A percentile compares a stretch with the other conserved stretches of the same genome.
phyloP scores from a whole-genome alignment of 64 coral and sea anemone species.

The Montipora sp. region DNA sequence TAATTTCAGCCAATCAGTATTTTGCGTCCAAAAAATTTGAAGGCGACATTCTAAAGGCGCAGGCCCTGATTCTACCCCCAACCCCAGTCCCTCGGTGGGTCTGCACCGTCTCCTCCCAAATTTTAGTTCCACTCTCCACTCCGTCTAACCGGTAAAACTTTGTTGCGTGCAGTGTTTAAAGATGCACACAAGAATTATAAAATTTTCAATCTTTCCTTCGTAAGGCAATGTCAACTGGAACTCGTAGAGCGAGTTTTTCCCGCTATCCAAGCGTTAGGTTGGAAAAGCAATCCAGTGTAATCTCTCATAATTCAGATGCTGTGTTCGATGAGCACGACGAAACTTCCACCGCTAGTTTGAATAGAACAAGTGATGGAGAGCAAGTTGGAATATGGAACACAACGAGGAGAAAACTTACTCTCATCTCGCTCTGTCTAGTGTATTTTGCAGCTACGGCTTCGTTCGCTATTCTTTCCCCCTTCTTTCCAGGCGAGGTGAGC shows the following conservation, averaged over 20 bases:
- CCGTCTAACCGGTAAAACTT: too few species aligned
- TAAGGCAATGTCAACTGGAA: neutral
- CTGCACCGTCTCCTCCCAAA: too few species aligned
- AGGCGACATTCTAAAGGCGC: too few species aligned
- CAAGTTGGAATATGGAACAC: constrained; percentile 47
- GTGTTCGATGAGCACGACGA: neutral
- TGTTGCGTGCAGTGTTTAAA: too few species aligned
- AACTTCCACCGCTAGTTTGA: neutral
- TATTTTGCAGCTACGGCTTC: constrained; percentile 84
- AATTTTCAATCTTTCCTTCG: too few species aligned
- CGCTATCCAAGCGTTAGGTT: constrained; percentile 17
- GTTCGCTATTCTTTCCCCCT: constrained; percentile 86
- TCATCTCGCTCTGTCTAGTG: constrained; percentile 69
- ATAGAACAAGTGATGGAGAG: neutral
- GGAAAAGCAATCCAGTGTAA: constrained; percentile 10
- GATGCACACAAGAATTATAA: too few species aligned
- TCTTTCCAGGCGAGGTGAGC: constrained; percentile 87
- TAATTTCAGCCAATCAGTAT: too few species aligned
- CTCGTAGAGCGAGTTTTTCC: constrained; percentile 1
- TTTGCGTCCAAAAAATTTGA: too few species aligned
- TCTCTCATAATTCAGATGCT: neutral
- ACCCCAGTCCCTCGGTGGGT: too few species aligned
- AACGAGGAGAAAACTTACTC: constrained; percentile 74
- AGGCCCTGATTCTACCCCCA: too few species aligned
- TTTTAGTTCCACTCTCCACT: neutral